Conservation (phyloP, 2,113 vertebrate genomes). For the Sceloporus undulatus region DNA sequence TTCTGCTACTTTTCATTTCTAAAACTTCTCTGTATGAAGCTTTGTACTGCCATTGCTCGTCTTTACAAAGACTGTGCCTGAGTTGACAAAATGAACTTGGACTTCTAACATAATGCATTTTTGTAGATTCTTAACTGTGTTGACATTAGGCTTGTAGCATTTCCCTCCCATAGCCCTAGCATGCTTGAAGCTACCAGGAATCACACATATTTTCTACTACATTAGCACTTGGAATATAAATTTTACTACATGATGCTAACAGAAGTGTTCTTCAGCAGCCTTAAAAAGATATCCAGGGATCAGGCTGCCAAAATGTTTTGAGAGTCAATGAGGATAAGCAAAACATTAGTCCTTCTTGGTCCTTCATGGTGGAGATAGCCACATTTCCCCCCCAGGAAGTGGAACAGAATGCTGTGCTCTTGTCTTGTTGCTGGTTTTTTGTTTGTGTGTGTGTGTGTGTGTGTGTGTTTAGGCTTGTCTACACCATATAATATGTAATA, state of each 20-base stretch:
- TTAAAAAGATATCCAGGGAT: accelerated
- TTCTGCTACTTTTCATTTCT: neutral
- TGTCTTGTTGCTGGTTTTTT: neutral
- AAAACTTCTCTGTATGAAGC: neutral
- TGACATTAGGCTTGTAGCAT: neutral
- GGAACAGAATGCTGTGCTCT: neutral
- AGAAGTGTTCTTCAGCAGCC: neutral
- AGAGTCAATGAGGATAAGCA: neutral
- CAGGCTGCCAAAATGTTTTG: accelerated
- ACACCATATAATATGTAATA: neutral
- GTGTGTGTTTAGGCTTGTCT: accelerated
- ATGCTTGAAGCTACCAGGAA: neutral
- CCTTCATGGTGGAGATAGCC: accelerated
- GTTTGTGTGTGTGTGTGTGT: neutral
- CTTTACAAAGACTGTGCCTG: neutral
- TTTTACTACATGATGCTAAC: neutral
- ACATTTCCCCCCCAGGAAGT: accelerated
- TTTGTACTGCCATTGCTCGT: neutral
- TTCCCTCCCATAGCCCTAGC: neutral
- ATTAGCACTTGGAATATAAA: neutral
- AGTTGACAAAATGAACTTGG: neutral
- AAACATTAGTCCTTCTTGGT: accelerated
- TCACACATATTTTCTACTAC: neutral
- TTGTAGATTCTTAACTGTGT: accelerated
- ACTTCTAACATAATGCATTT: neutral